phyloP scores from a whole-genome alignment of 2,113 vertebrate species.

The Calypte anna region DNA sequence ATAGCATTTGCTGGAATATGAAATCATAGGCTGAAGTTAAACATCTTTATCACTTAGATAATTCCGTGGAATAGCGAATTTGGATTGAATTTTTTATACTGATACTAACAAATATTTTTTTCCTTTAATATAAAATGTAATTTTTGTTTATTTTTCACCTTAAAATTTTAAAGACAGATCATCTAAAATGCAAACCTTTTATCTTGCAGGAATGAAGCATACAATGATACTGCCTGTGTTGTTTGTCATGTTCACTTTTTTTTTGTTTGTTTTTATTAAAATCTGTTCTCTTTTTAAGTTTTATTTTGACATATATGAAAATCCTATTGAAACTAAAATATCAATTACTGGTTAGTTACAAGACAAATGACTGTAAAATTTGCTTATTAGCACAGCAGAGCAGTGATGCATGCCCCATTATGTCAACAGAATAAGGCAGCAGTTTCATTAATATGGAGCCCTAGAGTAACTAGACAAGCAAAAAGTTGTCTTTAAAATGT shows the following conservation, averaged over 20 bases:
- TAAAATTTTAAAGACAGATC: slow-evolving; percentile 49
- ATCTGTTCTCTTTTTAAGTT: neutral
- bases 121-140: slow-evolving; percentile 74
- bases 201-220: neutral
- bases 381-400: neutral
- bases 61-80: slow-evolving; percentile 76
- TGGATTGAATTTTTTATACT: slow-evolving; percentile 81
- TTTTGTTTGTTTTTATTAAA: neutral
- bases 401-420: neutral
- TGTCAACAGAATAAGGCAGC: neutral
- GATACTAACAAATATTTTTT: slow-evolving; percentile 74
- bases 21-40: slow-evolving; percentile 70
- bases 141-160: slow-evolving; percentile 52
- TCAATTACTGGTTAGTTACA: neutral
- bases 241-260: neutral
- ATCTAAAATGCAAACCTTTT: slow-evolving; percentile 43
- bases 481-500: neutral
- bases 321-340: neutral
- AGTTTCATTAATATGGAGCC: neutral
- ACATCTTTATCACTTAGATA: slow-evolving; percentile 69
- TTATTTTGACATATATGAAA: neutral
- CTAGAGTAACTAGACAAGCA: neutral
- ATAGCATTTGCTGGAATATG: slow-evolving; percentile 74
- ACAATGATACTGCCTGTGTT: neutral
- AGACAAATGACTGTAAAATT: slow-evolving; percentile 10